phyloP scores from a whole-genome alignment of 2,888 invertebrate genomes.

The Hofmannophila pseudospretella region DNA sequence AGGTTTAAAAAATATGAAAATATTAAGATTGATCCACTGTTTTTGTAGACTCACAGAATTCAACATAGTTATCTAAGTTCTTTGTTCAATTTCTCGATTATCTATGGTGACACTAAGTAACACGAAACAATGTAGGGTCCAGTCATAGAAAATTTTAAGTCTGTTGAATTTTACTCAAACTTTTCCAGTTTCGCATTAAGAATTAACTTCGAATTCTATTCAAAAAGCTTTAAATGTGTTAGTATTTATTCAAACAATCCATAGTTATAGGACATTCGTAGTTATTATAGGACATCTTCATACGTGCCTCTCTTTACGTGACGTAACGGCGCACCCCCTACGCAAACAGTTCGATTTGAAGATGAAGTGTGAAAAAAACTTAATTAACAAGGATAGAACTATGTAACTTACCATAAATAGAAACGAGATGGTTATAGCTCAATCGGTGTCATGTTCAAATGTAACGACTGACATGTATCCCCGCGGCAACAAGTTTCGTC shows the following conservation, averaged over 20 bases:
- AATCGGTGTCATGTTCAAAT: slow-evolving; percentile 64
- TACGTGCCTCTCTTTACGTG: slow-evolving; percentile 55
- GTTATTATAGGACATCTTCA: slow-evolving; percentile 23
- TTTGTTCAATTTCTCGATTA: no score
- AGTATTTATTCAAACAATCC: background rate
- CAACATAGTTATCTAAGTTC: no score
- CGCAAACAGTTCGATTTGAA: slow-evolving; percentile 51
- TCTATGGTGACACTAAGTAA: no score
- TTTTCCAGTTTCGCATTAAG: no score
- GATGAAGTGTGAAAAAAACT: slow-evolving; percentile 45
- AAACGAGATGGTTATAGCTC: slow-evolving; percentile 64
- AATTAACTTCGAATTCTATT: no score
- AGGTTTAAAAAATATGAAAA: no score
- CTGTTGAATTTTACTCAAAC: no score
- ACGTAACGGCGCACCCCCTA: slow-evolving; percentile 58
- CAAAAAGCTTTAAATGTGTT: slow-evolving; percentile 1
- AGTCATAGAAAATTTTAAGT: no score
- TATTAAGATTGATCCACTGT: no score
- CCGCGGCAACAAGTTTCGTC: slow-evolving; percentile 49
- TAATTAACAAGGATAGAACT: slow-evolving; percentile 53
- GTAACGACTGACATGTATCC: slow-evolving; percentile 58
- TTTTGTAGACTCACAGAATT: no score
- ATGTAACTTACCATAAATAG: slow-evolving; percentile 57
- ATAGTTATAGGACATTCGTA: slow-evolving; percentile 1
- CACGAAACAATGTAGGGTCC: no score